A percentile compares a stretch with the other conserved stretches of the same genome.
Evolutionary conservation across 2,797 vertebrate genomes (phyloP).

Genomic region (Pantherophis alleghaniensis): DNA sequence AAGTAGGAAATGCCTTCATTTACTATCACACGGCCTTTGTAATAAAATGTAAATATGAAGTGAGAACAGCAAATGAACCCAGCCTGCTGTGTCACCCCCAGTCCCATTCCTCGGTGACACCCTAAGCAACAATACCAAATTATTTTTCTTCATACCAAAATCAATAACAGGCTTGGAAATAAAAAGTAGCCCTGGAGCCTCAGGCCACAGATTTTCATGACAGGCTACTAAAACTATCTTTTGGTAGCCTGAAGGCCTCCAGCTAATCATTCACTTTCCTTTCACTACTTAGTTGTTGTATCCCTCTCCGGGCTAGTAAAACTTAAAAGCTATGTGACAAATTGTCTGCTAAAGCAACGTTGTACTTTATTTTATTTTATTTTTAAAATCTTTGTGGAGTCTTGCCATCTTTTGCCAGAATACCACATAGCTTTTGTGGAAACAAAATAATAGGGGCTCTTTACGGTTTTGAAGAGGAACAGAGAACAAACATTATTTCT

Average conservation of each 20-base stretch:
- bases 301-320: slow-evolving; percentile 68
- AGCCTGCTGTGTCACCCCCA: neutral
- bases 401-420: slow-evolving; percentile 16
- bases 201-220: slow-evolving; percentile 74
- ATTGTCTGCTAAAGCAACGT: slow-evolving; percentile 58
- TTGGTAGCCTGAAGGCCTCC: slow-evolving; percentile 64
- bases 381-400: slow-evolving; percentile 40
- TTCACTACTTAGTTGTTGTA: slow-evolving; percentile 64
- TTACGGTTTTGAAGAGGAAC: neutral
- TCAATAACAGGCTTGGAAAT: slow-evolving; percentile 77
- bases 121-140: slow-evolving; percentile 76
- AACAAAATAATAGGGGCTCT: neutral
- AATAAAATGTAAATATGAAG: slow-evolving; percentile 64
- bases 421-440: slow-evolving; percentile 25
- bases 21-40: slow-evolving; percentile 34
- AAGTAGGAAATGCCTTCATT: slow-evolving; percentile 65
- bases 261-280: slow-evolving; percentile 69
- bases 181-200: slow-evolving; percentile 68
- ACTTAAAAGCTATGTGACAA: slow-evolving; percentile 67
- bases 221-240: slow-evolving; percentile 74
- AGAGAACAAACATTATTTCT: slow-evolving; percentile 2
- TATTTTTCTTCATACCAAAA: slow-evolving; percentile 76
- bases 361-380: slow-evolving; percentile 45
- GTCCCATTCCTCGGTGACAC: slow-evolving; percentile 60
- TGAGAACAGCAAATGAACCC: slow-evolving; percentile 57